Evolutionary conservation across 2,113 vertebrate genomes (phyloP).

Genomic region (Platichthys flesus): DNA sequence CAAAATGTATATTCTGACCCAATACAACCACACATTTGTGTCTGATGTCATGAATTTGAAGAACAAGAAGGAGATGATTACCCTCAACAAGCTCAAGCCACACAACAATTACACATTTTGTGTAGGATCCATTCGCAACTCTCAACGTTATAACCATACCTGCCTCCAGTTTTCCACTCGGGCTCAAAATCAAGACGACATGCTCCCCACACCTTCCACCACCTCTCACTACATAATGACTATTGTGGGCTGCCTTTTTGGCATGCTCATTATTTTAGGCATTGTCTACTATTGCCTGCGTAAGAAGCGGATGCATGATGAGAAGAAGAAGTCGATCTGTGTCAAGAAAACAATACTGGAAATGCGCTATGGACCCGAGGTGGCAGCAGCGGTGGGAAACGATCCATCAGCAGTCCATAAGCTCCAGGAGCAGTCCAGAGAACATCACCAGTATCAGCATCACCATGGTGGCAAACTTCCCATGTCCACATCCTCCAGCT

Average conservation of each 20-base stretch:
- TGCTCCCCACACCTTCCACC: slow-evolving; percentile 90
- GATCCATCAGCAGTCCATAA: slow-evolving; percentile 92
- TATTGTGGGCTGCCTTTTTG: slow-evolving; percentile 96
- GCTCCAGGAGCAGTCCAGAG: slow-evolving; percentile 91
- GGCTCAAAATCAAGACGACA: slow-evolving; percentile 84
- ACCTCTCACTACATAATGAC: slow-evolving; percentile 99
- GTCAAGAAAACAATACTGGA: slow-evolving; percentile 98
- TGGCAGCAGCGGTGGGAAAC: slow-evolving; percentile 85
- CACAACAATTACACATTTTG: slow-evolving; percentile 98
- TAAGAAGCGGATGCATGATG: slow-evolving; percentile 91
- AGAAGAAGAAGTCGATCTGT: slow-evolving; percentile 95
- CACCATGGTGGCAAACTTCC: slow-evolving; percentile 87
- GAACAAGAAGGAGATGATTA: slow-evolving; percentile 94
- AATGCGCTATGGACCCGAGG: slow-evolving; percentile 97
- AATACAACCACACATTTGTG: slow-evolving; percentile 94
- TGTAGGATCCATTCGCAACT: slow-evolving; percentile 95
- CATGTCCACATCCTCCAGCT: slow-evolving; percentile 87
- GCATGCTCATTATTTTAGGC: slow-evolving; percentile 96
- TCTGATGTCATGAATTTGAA: slow-evolving; percentile 96
- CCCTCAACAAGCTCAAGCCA: slow-evolving; percentile 90
- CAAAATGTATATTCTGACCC: slow-evolving; percentile 98
- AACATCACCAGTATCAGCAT: slow-evolving; percentile 86
- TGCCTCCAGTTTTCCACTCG: slow-evolving; percentile 93
- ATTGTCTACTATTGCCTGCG: slow-evolving; percentile 96
- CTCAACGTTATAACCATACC: slow-evolving; percentile 96